Evolutionary conservation across 2,888 invertebrate genomes (phyloP), one percentile per base, ranked within the genome.

Genomic region (Nasonia oneida): DNA sequence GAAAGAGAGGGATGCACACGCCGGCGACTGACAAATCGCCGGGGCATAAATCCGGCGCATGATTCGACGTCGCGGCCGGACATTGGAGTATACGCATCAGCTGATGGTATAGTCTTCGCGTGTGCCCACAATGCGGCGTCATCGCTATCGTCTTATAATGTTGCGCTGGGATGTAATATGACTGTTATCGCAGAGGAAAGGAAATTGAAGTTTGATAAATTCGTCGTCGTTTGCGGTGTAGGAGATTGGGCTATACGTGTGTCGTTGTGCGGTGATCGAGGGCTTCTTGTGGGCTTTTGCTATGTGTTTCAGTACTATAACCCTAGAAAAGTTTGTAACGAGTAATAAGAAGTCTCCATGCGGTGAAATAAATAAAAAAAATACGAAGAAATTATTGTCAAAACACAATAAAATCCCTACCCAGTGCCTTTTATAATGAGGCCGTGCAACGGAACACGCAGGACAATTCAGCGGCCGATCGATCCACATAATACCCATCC

Each of bases 171-270:
- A 12, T 14, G 15, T 47, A 47, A 47, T 47, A 18, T 53, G 10
- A 12, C 76, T 75, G 29, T 75, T 53, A 75, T 53, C n/a, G 64
- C n/a, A 4, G 39, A 64, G 6, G 42, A n/a, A n/a, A 23, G 77
- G 39, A 77, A 77, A 64, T 78, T 78, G 77, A 78, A 78, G 23
- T 78, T 78, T 78, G 61, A 78, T 78, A 64, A 42, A 78, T 64
- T 37, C 4, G 67, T 14, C 67, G 33, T 12, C 12, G 61, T 8
- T 15, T 15, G 6, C n/a, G n/a, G n/a, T 53, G 57, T 37, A 3
- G 53, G 61, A 23, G 39, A 61, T 39, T 77, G 39, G 37, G 33
- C n/a, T 37, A n/a, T 23, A 23, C n/a, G 53, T 53, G 15, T 53
- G 0, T 3, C 4, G 57, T 29, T 29, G 1, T 4, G 18, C n/a